These are phyloP conservation scores for Andrena haemorrhoa DNA, from an alignment of 2,888 invertebrate species.

Conservation along the genomic window DNA sequence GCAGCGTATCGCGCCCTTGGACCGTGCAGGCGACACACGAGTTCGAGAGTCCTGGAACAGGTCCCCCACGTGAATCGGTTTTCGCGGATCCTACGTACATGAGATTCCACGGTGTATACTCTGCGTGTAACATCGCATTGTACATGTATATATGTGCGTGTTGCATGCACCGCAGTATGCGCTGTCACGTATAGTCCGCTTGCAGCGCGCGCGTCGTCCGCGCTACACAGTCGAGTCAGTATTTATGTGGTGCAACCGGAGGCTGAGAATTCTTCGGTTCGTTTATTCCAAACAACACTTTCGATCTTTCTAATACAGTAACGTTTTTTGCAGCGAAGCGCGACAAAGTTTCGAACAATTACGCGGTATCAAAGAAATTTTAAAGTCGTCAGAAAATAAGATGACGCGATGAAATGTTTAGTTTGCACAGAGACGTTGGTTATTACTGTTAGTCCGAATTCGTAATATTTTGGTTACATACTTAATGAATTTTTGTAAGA, in stretches of 20 bases:
- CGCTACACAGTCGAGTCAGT: conserved; percentile 6
- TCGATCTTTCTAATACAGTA: no score
- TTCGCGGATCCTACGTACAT: conserved; percentile 22
- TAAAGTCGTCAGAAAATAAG: no score
- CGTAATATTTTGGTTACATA: no score
- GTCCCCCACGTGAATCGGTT: conserved; percentile 34
- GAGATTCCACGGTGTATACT: conserved; percentile 23
- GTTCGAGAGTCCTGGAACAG: conserved; percentile 34
- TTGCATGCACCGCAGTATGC: no score
- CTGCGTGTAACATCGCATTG: background rate
- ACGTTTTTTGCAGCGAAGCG: no score
- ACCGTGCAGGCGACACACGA: conserved; percentile 21
- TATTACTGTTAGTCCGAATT: no score
- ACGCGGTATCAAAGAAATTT: background rate
- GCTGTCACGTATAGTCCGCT: no score
- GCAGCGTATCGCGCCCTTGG: conserved; percentile 21
- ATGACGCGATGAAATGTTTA: no score
- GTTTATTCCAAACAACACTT: background rate
- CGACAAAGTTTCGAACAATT: background rate
- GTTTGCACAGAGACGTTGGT: no score
- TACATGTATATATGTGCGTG: conserved; percentile 17
- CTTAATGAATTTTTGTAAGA: no score
- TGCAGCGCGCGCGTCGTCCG: background rate
- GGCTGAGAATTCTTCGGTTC: background rate
- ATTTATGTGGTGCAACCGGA: conserved; percentile 10